Base-by-base conservation (phyloP, 2,113 vertebrate genomes). In the Ceuthmochares aereus region DNA sequence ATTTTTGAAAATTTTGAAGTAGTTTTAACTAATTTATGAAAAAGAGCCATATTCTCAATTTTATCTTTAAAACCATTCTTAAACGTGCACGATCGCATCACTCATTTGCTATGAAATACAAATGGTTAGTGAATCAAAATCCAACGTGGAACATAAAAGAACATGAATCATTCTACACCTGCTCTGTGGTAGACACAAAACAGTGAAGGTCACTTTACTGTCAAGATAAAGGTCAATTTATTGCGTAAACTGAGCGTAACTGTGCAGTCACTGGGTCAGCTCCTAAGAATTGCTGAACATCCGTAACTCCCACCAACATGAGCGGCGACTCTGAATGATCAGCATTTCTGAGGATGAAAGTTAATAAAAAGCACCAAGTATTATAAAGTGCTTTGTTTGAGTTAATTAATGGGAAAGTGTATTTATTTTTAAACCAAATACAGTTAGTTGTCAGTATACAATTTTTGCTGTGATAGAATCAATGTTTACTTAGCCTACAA, bases 401-500 rank as follows among this genome's bases (percentile, higher is more conserved):
- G 83, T 68, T 86, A 64, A 43, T 93, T 75, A 91, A 89, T 81
- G 54, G 74, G 70, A 95, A 97, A 88, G 34, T 63, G 67, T 96
- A 90, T 97, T 96, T 98, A 92, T 97, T 98, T 98, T 98, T 95
- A 81, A 97, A 94, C 73, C 49, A 96, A 93, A 87, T 77, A 75
- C 55, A 90, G 64, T 95, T 96, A 94, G 92, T 81, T 91, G 82
- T 98, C 83, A 78, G 92, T 97, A 94, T 87, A 73, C 12, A 32
- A 34, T 86, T 55, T 96, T 96, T 94, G 59, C 96, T 92, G 96
- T 98, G 95, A 76, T 97, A 51, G 36, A 97, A 92, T 97, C 95
- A 97, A 97, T 96, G 97, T 98, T 98, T 97, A 96, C 78, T 93
- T 97, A 95, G 60, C 90, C 81, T 94, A 96, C 91, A 97, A 98